Conservation (phyloP, 2,797 vertebrate species). For the Vultur gryphus region DNA sequence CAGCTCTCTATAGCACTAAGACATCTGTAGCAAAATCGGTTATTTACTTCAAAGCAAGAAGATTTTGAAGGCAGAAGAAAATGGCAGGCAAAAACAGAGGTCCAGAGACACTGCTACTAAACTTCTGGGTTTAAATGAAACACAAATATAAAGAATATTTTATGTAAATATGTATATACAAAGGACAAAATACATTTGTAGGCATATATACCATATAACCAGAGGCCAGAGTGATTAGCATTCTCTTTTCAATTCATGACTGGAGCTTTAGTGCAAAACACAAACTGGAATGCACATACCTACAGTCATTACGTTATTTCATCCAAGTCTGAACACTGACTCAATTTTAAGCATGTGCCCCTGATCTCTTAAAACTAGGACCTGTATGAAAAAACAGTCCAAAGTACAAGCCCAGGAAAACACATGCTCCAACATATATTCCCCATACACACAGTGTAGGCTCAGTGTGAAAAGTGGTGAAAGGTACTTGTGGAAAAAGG, state of each 20-base stretch:
- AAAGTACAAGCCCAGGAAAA: not conserved
- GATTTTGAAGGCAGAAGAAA: constrained; percentile 42
- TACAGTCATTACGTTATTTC: not conserved
- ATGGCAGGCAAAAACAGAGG: not conserved
- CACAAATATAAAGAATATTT: constrained; percentile 28
- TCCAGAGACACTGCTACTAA: constrained; percentile 27
- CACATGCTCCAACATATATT: too few species aligned
- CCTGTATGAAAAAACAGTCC: not conserved
- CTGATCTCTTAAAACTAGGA: not conserved
- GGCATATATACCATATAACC: not conserved
- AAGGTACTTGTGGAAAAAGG: not conserved
- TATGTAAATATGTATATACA: constrained; percentile 35
- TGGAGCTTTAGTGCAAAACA: not conserved
- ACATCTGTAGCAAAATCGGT: constrained; percentile 52
- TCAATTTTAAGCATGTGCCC: not conserved
- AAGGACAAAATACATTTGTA: constrained; percentile 48
- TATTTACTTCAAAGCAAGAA: constrained; percentile 65
- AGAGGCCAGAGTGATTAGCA: not conserved
- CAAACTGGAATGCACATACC: not conserved
- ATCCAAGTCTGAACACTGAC: not conserved
- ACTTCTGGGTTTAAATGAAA: constrained; percentile 54
- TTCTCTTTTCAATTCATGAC: not conserved
- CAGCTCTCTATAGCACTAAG: constrained; percentile 36
- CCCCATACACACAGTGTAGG: fast-evolving
- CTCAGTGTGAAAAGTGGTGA: not conserved